Conservation (phyloP, 2,888 invertebrate genomes). For the Coremacera marginata region DNA sequence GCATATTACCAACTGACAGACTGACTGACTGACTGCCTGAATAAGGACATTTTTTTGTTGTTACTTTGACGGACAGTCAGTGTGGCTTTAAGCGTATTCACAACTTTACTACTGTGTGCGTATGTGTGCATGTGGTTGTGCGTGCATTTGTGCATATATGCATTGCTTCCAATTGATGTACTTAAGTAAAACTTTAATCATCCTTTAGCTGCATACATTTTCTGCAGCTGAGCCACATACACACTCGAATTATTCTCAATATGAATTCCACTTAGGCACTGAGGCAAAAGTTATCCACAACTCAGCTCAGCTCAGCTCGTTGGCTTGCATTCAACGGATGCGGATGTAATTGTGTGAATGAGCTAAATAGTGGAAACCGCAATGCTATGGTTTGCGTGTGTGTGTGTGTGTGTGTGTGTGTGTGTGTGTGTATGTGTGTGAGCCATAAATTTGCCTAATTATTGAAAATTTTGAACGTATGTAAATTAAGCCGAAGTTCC, state of each 20-base stretch:
- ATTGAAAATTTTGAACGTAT: no score
- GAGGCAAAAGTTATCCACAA: background rate
- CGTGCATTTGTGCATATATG: background rate
- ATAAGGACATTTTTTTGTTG: background rate
- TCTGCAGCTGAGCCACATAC: background rate
- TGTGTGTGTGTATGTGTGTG: no score
- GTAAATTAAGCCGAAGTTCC: no score
- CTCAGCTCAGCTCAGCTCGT: no score
- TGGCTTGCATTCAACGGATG: background rate
- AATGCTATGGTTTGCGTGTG: background rate
- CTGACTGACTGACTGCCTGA: background rate
- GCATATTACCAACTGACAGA: background rate
- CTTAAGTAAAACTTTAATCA: slow-evolving; percentile 6
- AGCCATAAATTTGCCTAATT: no score
- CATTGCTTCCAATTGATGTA: background rate
- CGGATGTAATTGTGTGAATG: background rate
- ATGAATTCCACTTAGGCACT: slow-evolving; percentile 1
- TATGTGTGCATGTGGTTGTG: background rate
- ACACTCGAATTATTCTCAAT: background rate
- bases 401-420: no score
- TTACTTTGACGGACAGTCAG: background rate
- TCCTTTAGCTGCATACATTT: background rate
- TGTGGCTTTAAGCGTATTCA: background rate
- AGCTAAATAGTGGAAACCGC: background rate
- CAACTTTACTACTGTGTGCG: background rate